Evolutionary conservation across 2,888 invertebrate species (phyloP).

Genomic region (Arrhopalites spinosus): DNA sequence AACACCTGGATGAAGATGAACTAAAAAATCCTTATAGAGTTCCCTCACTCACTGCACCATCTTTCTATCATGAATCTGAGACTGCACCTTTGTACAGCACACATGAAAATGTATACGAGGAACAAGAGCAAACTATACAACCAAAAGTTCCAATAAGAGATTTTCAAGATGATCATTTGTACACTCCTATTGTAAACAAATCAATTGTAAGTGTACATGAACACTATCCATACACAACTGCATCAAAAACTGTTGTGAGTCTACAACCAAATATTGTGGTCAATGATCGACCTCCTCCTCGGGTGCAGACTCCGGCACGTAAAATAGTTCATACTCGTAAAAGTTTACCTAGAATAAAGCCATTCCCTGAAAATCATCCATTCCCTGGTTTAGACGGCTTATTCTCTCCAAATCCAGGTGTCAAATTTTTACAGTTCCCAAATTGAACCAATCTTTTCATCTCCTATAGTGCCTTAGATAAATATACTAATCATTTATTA

Average conservation of each 20-base stretch:
- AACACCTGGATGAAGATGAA: not conserved
- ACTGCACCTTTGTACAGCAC: not conserved
- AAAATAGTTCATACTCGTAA: not conserved
- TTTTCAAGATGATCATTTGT: too few relatives aligned
- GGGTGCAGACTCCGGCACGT: not conserved
- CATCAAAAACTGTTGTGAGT: too few relatives aligned
- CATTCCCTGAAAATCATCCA: constrained; percentile 46
- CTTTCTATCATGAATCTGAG: not conserved
- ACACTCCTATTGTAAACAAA: too few relatives aligned
- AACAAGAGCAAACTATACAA: not conserved
- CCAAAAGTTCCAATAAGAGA: too few relatives aligned
- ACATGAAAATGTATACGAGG: not conserved
- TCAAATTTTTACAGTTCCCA: too few relatives aligned
- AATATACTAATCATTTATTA: too few relatives aligned
- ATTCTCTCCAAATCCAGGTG: constrained; percentile 47
- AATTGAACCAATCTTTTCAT: too few relatives aligned
- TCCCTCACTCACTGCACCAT: not conserved
- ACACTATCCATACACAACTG: too few relatives aligned
- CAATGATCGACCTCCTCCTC: not conserved
- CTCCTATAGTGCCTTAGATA: too few relatives aligned
- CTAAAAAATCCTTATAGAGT: constrained; percentile 3
- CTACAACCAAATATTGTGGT: too few relatives aligned
- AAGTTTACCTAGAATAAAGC: constrained; percentile 32
- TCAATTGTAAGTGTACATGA: too few relatives aligned
- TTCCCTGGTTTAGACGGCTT: constrained; percentile 49